Evolutionary conservation across 1,140 invertebrate genomes (phyloP), one percentile per base, ranked within the genome.

Genomic region (Ruditapes philippinarum): DNA sequence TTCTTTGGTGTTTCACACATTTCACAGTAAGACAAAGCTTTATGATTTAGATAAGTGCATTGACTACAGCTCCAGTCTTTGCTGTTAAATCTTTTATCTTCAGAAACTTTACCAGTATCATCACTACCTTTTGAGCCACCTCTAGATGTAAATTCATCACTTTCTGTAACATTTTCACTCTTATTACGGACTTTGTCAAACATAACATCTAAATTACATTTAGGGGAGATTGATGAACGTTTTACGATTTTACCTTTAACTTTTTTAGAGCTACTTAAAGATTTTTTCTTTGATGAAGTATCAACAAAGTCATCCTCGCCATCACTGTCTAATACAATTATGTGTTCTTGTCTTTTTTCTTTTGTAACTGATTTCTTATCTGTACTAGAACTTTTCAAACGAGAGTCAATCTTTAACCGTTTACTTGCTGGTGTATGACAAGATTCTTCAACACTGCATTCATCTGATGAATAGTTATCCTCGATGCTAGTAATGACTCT

Each of bases 11-110:
- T 92, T 28, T 92, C 90, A 91, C 94, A 95, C 28, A 95, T 92
- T 91, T 95, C 94, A 93, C 94, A 95, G 33, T 81, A 91, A 12
- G 85, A 89, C 12, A 94, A 68, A 25, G 89, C 90, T 62, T 19
- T 25, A 88, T 93, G 91, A 80, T 95, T 95, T 17, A 92, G 36
- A 57, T 93, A 95, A 3, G 94, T 95, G 84, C 94, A 94, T 9
- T 73, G 74, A 57, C 17, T 19, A 79, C 94, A 94, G 0, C 81
- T 74, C 94, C 94, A 94, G 1, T 36, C 54, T 40, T 60, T 40
- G 17, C 22, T 45, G 25, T n/a, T 31, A 3, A 33, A 54, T 51
- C n/a, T n/a, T 19, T 1, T 2, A 51, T 1, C 74, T 7, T 17
- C 42, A 42, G 51, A 36, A n/a, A 14, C 49, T 51, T 60, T 25